A percentile compares a stretch with the other conserved stretches of the same genome.
Evolutionary conservation across 2,888 invertebrate species (phyloP).

Genomic region (Acleris laterana): DNA sequence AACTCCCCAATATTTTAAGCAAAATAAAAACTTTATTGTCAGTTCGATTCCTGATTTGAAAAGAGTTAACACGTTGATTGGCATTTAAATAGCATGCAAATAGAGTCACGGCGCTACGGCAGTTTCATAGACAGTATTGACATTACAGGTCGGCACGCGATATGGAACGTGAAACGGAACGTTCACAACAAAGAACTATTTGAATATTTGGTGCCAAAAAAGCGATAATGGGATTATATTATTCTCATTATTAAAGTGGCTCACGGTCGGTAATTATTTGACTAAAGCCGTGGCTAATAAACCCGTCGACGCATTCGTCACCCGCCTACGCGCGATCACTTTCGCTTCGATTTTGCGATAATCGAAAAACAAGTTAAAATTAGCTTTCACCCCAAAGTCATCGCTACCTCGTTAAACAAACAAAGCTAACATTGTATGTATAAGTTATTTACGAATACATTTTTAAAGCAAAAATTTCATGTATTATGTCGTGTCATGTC

Average conservation of each 20-base stretch:
- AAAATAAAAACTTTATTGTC: neutral
- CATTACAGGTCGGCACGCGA: constrained; percentile 26
- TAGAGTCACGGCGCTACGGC: constrained; percentile 18
- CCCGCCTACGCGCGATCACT: constrained; percentile 53
- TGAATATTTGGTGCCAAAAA: constrained; percentile 39
- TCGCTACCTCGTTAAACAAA: constrained; percentile 14
- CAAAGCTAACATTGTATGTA: neutral
- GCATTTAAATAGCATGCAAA: constrained; percentile 23
- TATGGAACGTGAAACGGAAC: constrained; percentile 22
- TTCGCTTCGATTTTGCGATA: constrained; percentile 55
- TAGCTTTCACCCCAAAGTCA: constrained; percentile 8
- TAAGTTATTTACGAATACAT: neutral
- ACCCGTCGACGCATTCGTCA: constrained; percentile 56
- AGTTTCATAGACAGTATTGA: constrained; percentile 34
- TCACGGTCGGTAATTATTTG: constrained; percentile 63
- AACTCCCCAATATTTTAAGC: neutral
- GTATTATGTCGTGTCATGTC: neutral
- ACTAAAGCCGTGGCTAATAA: constrained; percentile 62
- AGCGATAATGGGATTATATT: constrained; percentile 49
- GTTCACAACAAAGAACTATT: constrained; percentile 15
- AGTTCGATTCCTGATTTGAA: neutral
- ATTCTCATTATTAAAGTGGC: constrained; percentile 39
- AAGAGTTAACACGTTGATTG: constrained; percentile 18
- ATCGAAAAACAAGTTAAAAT: constrained; percentile 38
- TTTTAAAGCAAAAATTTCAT: no score